Evolutionary conservation across 2,888 invertebrate genomes (phyloP).

Genomic region (Hydriomena furcata): DNA sequence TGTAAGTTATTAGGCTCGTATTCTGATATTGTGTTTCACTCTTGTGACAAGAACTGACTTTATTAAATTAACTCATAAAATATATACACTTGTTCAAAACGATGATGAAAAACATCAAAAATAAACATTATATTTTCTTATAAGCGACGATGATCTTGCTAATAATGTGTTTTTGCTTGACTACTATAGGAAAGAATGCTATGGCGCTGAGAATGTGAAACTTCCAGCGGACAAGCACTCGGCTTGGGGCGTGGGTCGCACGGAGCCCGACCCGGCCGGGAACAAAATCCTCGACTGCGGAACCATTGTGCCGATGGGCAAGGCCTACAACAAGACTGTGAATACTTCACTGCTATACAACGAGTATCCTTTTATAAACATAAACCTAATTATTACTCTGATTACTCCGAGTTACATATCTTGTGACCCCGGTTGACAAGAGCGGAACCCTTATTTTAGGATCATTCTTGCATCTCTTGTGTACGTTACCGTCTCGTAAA

Average conservation of each 20-base stretch:
- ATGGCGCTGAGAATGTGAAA: constrained; percentile 88
- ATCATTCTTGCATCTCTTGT: too few relatives aligned
- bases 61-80: too few relatives aligned
- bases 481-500: not conserved
- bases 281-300: constrained; percentile 81
- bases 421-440: too few relatives aligned
- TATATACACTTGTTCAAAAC: too few relatives aligned
- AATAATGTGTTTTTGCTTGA: not conserved
- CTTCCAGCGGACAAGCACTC: constrained; percentile 94
- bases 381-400: not conserved
- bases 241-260: constrained; percentile 93
- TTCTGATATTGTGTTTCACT: too few relatives aligned
- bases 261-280: constrained; percentile 90
- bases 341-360: constrained; percentile 90
- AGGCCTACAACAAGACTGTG: constrained; percentile 72
- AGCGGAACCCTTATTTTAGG: too few relatives aligned
- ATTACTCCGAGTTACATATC: not conserved
- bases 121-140: too few relatives aligned
- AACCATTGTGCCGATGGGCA: constrained; percentile 90
- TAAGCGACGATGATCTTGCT: too few relatives aligned
- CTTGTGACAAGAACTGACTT: too few relatives aligned
- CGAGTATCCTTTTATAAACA: constrained; percentile 90
- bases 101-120: too few relatives aligned
- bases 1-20: constrained; percentile 81
- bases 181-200: constrained; percentile 87